Conservation (phyloP, 2,797 vertebrate genomes). For the Urocyon cinereoargenteus region DNA sequence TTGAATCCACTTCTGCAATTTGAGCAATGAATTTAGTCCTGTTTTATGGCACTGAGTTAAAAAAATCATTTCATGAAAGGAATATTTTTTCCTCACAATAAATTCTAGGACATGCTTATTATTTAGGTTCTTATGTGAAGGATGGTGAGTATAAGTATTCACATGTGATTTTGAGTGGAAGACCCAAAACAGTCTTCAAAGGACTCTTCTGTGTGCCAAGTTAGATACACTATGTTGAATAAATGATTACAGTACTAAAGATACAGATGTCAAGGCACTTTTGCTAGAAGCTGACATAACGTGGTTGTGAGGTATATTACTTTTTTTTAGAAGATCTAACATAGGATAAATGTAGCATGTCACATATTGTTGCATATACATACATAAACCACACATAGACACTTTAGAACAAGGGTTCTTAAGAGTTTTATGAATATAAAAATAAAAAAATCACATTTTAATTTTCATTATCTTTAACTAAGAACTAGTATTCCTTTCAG, state of each 20-base stretch:
- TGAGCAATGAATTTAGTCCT: not conserved
- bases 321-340: not conserved
- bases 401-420: not conserved
- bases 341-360: not conserved
- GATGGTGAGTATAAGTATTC: not conserved
- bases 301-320: not conserved
- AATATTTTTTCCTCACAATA: constrained; percentile 5
- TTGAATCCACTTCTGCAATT: not conserved
- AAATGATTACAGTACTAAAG: not conserved
- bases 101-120: not conserved
- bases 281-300: not conserved
- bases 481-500: not conserved
- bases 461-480: not conserved
- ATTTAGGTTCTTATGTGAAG: constrained; percentile 6
- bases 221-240: not conserved
- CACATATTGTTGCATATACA: not conserved
- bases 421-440: not conserved
- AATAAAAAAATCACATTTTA: not conserved
- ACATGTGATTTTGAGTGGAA: constrained; percentile 18
- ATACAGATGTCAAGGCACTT: not conserved
- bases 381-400: not conserved
- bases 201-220: not conserved
- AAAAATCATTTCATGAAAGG: not conserved
- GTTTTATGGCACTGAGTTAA: not conserved
- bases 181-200: not conserved